Conservation (phyloP, 2,797 vertebrate species). For the Ptychobarbus kaznakovi region DNA sequence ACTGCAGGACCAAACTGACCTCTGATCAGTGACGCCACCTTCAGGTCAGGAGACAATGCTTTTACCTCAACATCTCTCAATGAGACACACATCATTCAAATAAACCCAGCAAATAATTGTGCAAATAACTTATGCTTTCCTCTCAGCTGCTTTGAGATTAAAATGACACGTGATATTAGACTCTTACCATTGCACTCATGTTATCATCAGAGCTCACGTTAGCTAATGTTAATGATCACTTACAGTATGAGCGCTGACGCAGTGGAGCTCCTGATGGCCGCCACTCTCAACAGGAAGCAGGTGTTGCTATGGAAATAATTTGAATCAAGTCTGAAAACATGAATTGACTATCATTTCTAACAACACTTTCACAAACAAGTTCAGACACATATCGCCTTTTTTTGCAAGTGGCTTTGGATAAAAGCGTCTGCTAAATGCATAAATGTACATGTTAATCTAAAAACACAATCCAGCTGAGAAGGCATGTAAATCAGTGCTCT, state of each 20-base stretch:
- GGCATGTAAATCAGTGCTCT: neutral
- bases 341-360: neutral
- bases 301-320: slow-evolving; percentile 57
- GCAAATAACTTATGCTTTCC: neutral
- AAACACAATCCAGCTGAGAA: neutral
- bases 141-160: neutral
- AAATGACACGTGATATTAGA: neutral
- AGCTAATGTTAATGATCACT: slow-evolving; percentile 29
- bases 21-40: slow-evolving; percentile 64
- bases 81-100: neutral
- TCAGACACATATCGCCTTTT: neutral
- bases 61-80: neutral
- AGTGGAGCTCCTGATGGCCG: slow-evolving; percentile 64
- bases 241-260: slow-evolving; percentile 64
- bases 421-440: neutral
- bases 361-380: neutral
- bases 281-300: slow-evolving; percentile 59
- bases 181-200: neutral
- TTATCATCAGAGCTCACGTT: neutral
- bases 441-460: neutral
- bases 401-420: neutral
- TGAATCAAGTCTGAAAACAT: neutral
- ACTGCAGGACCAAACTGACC: slow-evolving; percentile 59
- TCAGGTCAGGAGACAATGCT: slow-evolving; percentile 33
- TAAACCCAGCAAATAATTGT: neutral